These are phyloP conservation scores for Littorina saxatilis DNA, from an alignment of 1,140 invertebrate genomes.

Conservation along the genomic window DNA sequence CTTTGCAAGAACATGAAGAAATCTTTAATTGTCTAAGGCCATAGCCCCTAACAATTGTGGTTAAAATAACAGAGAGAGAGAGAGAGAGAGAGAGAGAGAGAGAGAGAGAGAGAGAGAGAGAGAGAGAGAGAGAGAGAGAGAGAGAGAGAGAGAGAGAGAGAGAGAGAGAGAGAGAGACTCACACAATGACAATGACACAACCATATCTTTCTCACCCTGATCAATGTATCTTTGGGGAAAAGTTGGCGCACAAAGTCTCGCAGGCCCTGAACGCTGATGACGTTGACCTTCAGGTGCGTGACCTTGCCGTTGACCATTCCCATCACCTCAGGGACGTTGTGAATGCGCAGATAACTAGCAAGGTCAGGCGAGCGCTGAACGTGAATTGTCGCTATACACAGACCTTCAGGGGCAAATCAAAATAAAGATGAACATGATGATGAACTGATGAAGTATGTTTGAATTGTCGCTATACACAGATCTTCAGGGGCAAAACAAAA, in stretches of 20 bases:
- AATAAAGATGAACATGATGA: too few species aligned
- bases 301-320: conserved; percentile 88
- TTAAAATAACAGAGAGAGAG: too few species aligned
- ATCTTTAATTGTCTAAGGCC: too few species aligned
- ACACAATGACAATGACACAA: too few species aligned
- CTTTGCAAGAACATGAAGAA: too few species aligned
- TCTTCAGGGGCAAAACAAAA: conserved; percentile 56
- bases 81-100: not conserved
- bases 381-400: conserved; percentile 85
- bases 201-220: conserved; percentile 9
- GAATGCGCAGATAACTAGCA: conserved; percentile 86
- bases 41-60: too few species aligned
- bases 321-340: conserved; percentile 87
- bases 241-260: conserved; percentile 68
- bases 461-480: conserved; percentile 83
- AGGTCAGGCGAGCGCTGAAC: conserved; percentile 86
- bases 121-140: not conserved
- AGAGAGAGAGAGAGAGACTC: not conserved
- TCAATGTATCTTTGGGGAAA: conserved; percentile 63
- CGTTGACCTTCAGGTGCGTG: conserved; percentile 77
- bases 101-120: not conserved
- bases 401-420: conserved; percentile 57
- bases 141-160: not conserved
- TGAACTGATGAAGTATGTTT: too few species aligned
- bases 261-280: conserved; percentile 59